These are phyloP conservation scores for Drosophila mimica DNA, from an alignment of 2,888 invertebrate genomes.

Conservation along the genomic window DNA sequence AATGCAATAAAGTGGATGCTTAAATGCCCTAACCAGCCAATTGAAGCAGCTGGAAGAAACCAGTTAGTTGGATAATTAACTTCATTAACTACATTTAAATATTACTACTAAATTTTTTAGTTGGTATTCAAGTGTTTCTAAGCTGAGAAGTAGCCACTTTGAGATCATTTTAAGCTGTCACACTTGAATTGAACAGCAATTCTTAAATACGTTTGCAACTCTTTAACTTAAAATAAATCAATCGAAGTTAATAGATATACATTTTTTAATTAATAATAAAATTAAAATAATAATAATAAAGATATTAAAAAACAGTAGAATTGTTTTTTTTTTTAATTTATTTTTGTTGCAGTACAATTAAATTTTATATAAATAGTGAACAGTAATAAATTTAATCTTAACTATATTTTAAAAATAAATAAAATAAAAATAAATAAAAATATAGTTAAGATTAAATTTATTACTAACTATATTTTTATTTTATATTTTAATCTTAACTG, in stretches of 20 bases:
- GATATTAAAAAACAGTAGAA: too few species aligned
- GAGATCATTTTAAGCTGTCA: accelerated
- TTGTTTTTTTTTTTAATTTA: not conserved
- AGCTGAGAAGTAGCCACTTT: not conserved
- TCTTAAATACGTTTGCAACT: not conserved
- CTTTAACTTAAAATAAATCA: not conserved
- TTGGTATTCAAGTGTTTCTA: not conserved
- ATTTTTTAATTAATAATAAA: not conserved
- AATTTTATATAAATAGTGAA: not conserved
- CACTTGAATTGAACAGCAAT: not conserved
- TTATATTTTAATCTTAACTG: not conserved
- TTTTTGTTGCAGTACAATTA: not conserved
- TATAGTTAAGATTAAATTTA: too few species aligned
- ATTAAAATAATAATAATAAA: too few species aligned
- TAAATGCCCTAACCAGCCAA: conserved; percentile 39
- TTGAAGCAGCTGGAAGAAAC: not conserved
- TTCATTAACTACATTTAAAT: not conserved
- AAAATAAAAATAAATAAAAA: too few species aligned
- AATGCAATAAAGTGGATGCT: conserved; percentile 25
- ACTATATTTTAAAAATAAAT: too few species aligned
- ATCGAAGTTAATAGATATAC: not conserved
- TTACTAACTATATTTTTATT: too few species aligned
- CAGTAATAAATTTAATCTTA: not conserved
- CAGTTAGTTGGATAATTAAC: not conserved
- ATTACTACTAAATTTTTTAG: not conserved